Base-by-base conservation (phyloP, 2,797 vertebrate genomes). In the Margarornis squamiger region DNA sequence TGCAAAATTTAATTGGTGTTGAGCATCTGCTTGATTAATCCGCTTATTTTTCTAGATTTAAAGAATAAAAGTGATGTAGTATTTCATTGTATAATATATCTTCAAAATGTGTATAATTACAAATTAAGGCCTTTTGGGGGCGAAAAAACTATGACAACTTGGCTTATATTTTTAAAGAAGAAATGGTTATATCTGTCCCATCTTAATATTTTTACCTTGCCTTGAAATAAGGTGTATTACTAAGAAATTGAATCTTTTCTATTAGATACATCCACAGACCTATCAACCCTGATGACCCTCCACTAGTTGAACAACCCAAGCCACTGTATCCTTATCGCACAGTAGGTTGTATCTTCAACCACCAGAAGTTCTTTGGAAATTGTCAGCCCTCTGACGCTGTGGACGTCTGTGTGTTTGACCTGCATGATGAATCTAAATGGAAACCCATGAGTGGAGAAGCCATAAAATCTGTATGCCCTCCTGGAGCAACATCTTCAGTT, bases 361-460 rank as follows among this genome's bases (percentile, higher is more conserved):
- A 99, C 88, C 98, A 98, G 12, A 98, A 95, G 84, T 99, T 99
- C 97, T 94, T 99, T 67, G 99, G 99, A 52, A 99, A 99, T 93
- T 99, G 99, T 88, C 99, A 99, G 93, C 98, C 99, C 6, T 98
- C 99, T 9, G 99, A 99, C 7, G 97, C 98, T 2, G 99, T 99
- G 86, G 99, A 99, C 90, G 86, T 98, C n/a, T 99, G 99, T 92
- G 93, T 98, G 66, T 99, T 99, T 98, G 98, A 99, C 95, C 90
- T 98, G 89, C 97, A 96, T 19, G 97, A 99, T 96, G 98, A 98
- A 92, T 99, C 99, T 45, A 98, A 97, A 80, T 99, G 99, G 99
- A 99, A 99, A 95, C 98, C 98, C 22, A 99, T 99, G 99, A 99
- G 99, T 36, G 98, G 97, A 91, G 99, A 99, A 95, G 99, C 99